These are phyloP conservation scores for Prunella strophiata DNA, from an alignment of 2,797 vertebrate genomes.

Conservation along the genomic window DNA sequence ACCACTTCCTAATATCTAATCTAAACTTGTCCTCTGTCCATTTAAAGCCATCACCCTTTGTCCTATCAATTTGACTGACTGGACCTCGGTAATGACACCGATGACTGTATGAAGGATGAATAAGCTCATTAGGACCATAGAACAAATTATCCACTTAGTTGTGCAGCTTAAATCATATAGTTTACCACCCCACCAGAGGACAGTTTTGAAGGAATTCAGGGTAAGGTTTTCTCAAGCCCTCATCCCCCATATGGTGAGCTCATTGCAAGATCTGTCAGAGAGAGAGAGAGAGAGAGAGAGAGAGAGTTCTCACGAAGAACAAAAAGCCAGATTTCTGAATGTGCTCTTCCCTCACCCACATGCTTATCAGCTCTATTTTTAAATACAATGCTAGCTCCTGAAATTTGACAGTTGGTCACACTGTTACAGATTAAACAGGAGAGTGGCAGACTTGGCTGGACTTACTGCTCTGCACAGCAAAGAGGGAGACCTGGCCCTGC, in stretches of 20 bases:
- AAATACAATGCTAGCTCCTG: neutral
- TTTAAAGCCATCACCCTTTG: neutral
- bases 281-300: neutral
- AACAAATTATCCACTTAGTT: neutral
- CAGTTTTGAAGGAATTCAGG: neutral
- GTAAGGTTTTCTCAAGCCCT: neutral
- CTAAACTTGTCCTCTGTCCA: neutral
- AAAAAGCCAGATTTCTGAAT: conserved; percentile 28
- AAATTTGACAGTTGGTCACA: neutral
- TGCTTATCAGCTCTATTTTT: conserved; percentile 46
- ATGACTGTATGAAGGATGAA: neutral
- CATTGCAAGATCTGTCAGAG: neutral
- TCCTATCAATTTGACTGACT: neutral
- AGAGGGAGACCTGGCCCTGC: neutral
- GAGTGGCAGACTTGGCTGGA: neutral
- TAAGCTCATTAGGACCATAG: neutral
- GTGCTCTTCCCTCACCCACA: neutral
- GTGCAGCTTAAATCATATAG: neutral
- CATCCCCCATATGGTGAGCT: neutral
- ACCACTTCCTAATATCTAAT: neutral
- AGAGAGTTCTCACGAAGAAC: neutral
- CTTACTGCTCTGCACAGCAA: neutral
- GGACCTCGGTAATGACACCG: neutral
- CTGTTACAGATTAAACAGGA: neutral
- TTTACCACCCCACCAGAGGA: neutral